Evolutionary conservation across 2,888 invertebrate species (phyloP), one percentile per base, ranked within the genome.

Genomic region (Listrodromus nycthemerus): DNA sequence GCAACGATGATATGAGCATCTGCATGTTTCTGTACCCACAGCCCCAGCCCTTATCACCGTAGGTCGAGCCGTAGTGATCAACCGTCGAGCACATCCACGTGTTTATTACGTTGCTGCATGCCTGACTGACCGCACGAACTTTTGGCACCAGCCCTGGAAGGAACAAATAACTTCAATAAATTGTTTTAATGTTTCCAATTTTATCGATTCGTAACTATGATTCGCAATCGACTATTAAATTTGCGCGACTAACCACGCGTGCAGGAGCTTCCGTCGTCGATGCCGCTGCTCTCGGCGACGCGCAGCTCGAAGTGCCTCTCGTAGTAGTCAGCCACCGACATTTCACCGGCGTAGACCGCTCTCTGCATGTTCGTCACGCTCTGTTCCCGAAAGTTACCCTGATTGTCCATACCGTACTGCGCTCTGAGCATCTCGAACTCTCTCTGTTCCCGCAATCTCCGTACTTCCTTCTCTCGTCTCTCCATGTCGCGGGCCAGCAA

Each of bases 1-100:
- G 94, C 69, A 98, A 94, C 2, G 97, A 96, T 0, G 98, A 98
- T n/a, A 98, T 95, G 89, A 98, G 94, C 98, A 98, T 98, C 93
- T 98, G 98, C 94, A 97, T 96, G 94, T 98, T 98, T 89, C 98
- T 95, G 92, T 98, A 98, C 0, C 98, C 98, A 91, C 98, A 98
- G 1, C 98, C 98, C 98, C 98, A 98, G 8, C 98, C 98, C 88
- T 96, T 95, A 93, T 98, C 98, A 0, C 97, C 98, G 90, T 97
- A 97, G 0, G 97, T 97, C 58, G 97, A 97, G 1, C 97, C 97
- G 92, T 97, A 98, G 94, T 98, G 98, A 92, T 98, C 97, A 58
- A 97, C 96, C 0, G 96, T 96, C 30, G 96, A 96, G 93, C 97
- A 97, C 85, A 97, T 94, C 92, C 96, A 95, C 0, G 96, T 96